Conservation (phyloP, 2,888 invertebrate species). For the Cetonia aurata region DNA sequence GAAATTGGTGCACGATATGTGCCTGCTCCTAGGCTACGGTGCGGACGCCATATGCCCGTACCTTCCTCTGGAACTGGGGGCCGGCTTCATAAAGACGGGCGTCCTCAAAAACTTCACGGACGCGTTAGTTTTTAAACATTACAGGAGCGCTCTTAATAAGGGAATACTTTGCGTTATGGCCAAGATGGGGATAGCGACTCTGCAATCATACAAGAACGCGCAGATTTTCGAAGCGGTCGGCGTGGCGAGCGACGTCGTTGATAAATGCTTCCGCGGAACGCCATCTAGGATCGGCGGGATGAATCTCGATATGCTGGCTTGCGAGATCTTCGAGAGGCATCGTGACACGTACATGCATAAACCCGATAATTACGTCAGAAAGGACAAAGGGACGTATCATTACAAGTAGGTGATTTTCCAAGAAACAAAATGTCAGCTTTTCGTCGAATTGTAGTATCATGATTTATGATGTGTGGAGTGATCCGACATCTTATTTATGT, state of each 20-base stretch:
- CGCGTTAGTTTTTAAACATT: constrained; percentile 85
- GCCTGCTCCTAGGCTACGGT: constrained; percentile 94
- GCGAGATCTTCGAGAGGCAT: constrained; percentile 87
- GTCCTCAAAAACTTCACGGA: constrained; percentile 85
- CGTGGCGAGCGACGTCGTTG: constrained; percentile 89
- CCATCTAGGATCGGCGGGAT: constrained; percentile 87
- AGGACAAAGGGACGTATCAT: constrained; percentile 91
- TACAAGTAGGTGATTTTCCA: constrained; percentile 79
- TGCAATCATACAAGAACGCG: constrained; percentile 98
- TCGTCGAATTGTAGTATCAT: too few relatives aligned
- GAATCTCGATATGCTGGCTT: constrained; percentile 87
- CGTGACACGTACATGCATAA: constrained; percentile 78
- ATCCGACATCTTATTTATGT: too few relatives aligned
- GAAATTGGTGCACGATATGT: constrained; percentile 95
- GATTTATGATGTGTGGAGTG: too few relatives aligned
- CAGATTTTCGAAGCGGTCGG: constrained; percentile 99
- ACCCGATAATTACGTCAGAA: constrained; percentile 79
- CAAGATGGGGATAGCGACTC: constrained; percentile 99
- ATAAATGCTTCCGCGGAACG: constrained; percentile 87
- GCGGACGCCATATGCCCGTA: constrained; percentile 99
- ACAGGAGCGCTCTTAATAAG: constrained; percentile 79
- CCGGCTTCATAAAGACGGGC: constrained; percentile 86
- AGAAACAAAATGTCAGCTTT: too few relatives aligned
- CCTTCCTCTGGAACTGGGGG: constrained; percentile 93
- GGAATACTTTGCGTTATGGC: constrained; percentile 88